Conservation (phyloP, 2,888 invertebrate species). For the Agriopis marginaria region DNA sequence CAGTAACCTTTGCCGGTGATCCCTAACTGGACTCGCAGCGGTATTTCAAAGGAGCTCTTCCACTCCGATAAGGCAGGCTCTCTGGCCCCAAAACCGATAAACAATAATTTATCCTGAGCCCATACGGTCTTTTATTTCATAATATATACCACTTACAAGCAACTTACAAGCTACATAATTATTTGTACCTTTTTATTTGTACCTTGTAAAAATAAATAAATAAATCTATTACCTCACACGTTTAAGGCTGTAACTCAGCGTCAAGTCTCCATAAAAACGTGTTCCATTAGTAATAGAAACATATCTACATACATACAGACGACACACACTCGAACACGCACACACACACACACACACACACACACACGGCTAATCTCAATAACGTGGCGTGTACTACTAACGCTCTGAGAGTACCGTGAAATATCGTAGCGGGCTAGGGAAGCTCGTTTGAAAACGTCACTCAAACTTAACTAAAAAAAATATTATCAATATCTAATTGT, state of each 20-base stretch:
- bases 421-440: too few species aligned
- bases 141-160: conserved; percentile 31
- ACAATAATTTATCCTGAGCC: conserved; percentile 63
- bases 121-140: conserved; percentile 43
- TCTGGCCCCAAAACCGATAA: conserved; percentile 62
- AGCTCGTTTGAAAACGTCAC: too few species aligned
- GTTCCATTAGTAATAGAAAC: not conserved
- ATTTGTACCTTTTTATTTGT: conserved; percentile 10
- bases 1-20: conserved; percentile 32
- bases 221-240: not conserved
- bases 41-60: conserved; percentile 53
- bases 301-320: too few species aligned
- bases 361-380: too few species aligned
- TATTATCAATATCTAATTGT: too few species aligned
- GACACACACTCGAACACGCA: too few species aligned
- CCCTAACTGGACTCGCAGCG: conserved; percentile 49
- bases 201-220: conserved; percentile 16
- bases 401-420: too few species aligned
- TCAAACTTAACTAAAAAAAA: too few species aligned
- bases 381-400: too few species aligned
- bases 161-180: too few species aligned
- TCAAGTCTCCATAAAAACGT: not conserved
- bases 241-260: not conserved
- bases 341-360: too few species aligned
- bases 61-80: conserved; percentile 58